These are phyloP conservation scores for Heteromyza rotundicornis DNA, from an alignment of 2,888 invertebrate genomes.

Conservation along the genomic window DNA sequence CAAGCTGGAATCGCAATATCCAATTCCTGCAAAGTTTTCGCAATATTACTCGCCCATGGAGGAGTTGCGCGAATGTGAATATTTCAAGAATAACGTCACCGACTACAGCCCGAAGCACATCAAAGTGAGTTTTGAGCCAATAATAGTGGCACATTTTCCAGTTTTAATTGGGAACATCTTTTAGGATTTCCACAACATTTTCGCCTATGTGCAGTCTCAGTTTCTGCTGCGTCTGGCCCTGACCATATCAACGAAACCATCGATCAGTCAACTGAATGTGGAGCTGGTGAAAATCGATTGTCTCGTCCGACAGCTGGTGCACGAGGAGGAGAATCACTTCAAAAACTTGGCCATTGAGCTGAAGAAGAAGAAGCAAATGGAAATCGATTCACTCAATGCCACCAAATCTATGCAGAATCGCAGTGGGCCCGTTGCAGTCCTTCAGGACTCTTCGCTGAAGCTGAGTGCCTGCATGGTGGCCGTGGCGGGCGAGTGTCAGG, in stretches of 20 bases:
- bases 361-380: slow-evolving; percentile 50
- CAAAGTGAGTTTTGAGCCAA: slow-evolving; percentile 55
- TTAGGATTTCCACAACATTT: slow-evolving; percentile 62
- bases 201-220: slow-evolving; percentile 62
- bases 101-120: slow-evolving; percentile 59
- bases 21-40: slow-evolving; percentile 46
- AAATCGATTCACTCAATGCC: slow-evolving; percentile 48
- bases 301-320: slow-evolving; percentile 51
- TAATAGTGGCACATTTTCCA: too few relatives aligned
- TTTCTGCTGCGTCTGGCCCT: slow-evolving; percentile 59
- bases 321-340: slow-evolving; percentile 59
- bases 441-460: slow-evolving; percentile 59
- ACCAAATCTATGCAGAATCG: slow-evolving; percentile 46
- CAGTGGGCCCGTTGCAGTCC: slow-evolving; percentile 50
- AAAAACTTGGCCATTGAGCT: slow-evolving; percentile 51
- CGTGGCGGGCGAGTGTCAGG: slow-evolving; percentile 59
- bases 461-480: slow-evolving; percentile 60
- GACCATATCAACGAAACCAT: slow-evolving; percentile 51
- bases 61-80: slow-evolving; percentile 59
- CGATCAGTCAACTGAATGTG: slow-evolving; percentile 47
- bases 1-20: slow-evolving; percentile 52
- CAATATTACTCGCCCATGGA: slow-evolving; percentile 59
- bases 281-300: slow-evolving; percentile 52
- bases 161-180: neutral
- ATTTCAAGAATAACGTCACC: slow-evolving; percentile 57